Base-by-base conservation (phyloP, 1,140 invertebrate species). In the Dinoponera quadriceps region DNA sequence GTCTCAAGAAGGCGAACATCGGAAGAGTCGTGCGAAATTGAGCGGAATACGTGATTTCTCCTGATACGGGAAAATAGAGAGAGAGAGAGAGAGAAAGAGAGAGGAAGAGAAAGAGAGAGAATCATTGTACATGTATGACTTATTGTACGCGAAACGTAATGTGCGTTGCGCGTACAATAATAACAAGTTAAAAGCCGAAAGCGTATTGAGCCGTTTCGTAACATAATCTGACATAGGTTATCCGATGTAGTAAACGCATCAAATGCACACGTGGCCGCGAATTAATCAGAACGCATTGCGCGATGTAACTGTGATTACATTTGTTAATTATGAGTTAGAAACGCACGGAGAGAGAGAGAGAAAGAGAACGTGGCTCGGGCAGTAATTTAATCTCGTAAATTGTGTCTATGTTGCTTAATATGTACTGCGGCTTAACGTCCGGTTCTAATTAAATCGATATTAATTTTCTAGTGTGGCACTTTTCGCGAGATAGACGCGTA, bases 231-330 rank as follows among this genome's bases (percentile, higher is more conserved):
- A 62, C 9, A 60, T 22, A 16, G 20, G 20, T 74, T 62, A 73
- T 73, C n/a, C 29, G 16, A 9, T 27, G 33, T 63, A 75, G 59
- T 33, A 22, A 74, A 59, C 44, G 54, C 33, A 77, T 77, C 54
- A 33, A 77, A 77, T 77, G 18, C 27, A 65, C 59, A 63, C 14
- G 27, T 33, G n/a, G 44, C n/a, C 51, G 16, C 48, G 48, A 65
- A 66, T 66, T 77, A 77, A 77, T 66, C 60, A 25, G 51, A 66
- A 66, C 48, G 14, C 60, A 65, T 25, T 25, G 60, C 22, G 9
- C 25, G 48, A 66, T 77, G 16, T 54, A 77, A 77, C 48, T 77
- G 59, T 63, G 73, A 77, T 77, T 77, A 44, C 60, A 77, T 77
- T 77, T 51, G 60, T 77, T 77, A 65, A 77, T 77, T 65, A 65